Evolutionary conservation across 1,140 invertebrate species (phyloP).

Genomic region (Apis cerana): DNA sequence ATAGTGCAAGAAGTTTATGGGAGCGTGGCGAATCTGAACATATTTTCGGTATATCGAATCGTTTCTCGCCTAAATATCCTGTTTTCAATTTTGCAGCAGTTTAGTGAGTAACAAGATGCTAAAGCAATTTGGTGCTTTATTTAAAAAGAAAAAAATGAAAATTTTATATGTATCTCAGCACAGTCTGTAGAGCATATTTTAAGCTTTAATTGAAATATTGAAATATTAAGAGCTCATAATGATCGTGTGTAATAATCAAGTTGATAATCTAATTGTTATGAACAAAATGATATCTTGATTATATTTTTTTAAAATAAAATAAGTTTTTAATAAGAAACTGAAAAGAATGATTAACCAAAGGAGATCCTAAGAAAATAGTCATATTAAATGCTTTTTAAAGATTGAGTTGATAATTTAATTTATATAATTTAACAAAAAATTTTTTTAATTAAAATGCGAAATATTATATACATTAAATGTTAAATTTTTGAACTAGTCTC

Average conservation of each 20-base stretch:
- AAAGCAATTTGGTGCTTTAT: neutral
- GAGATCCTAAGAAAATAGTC: neutral
- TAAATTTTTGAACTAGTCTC: neutral
- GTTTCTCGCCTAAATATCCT: conserved; percentile 82
- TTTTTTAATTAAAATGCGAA: neutral
- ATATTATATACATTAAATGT: neutral
- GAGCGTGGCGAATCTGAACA: conserved; percentile 81
- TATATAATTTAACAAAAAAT: neutral
- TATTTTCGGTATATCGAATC: conserved; percentile 74
- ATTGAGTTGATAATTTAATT: neutral
- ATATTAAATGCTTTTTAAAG: neutral
- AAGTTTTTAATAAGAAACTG: too few relatives aligned
- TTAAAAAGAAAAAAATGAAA: neutral
- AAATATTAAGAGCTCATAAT: neutral
- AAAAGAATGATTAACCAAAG: neutral
- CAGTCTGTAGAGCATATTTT: conserved; percentile 2
- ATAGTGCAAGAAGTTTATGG: conserved; percentile 77
- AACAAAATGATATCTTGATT: neutral
- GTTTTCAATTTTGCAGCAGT: conserved; percentile 78
- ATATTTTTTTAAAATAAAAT: neutral
- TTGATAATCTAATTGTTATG: neutral
- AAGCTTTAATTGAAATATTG: neutral
- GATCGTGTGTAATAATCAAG: neutral
- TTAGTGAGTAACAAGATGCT: conserved; percentile 40
- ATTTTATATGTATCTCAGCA: neutral